Evolutionary conservation across 1,140 invertebrate genomes (phyloP).

Genomic region (Yoshiicerus persimilis): DNA sequence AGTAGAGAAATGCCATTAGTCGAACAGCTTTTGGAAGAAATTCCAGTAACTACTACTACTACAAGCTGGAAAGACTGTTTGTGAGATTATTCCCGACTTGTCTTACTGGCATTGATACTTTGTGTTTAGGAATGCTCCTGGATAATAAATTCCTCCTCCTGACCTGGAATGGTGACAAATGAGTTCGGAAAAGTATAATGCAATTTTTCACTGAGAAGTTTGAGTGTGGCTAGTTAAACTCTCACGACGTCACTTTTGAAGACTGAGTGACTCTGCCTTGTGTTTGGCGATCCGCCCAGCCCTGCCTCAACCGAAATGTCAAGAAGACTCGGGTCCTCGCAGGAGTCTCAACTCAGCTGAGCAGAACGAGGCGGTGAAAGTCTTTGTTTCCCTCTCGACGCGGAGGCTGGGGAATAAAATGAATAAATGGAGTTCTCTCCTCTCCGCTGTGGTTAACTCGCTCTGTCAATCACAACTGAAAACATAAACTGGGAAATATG

Average conservation of each 20-base stretch:
- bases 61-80: background rate
- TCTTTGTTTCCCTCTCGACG: background rate
- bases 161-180: background rate
- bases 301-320: background rate
- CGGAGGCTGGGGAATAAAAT: background rate
- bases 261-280: background rate
- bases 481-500: background rate
- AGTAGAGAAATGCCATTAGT: background rate
- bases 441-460: background rate
- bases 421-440: background rate
- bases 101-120: background rate
- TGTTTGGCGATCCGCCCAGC: background rate
- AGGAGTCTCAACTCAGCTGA: background rate
- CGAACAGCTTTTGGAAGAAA: background rate
- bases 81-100: too few relatives aligned
- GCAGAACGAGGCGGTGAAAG: background rate
- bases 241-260: background rate
- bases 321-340: background rate
- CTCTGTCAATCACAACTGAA: background rate
- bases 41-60: background rate
- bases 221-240: background rate
- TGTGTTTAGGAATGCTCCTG: too few relatives aligned
- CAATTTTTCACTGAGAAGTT: background rate
- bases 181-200: background rate
- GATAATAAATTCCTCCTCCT: background rate